These are phyloP conservation scores for Troides oblongomaculatus DNA, from an alignment of 2,888 invertebrate genomes.

Conservation along the genomic window DNA sequence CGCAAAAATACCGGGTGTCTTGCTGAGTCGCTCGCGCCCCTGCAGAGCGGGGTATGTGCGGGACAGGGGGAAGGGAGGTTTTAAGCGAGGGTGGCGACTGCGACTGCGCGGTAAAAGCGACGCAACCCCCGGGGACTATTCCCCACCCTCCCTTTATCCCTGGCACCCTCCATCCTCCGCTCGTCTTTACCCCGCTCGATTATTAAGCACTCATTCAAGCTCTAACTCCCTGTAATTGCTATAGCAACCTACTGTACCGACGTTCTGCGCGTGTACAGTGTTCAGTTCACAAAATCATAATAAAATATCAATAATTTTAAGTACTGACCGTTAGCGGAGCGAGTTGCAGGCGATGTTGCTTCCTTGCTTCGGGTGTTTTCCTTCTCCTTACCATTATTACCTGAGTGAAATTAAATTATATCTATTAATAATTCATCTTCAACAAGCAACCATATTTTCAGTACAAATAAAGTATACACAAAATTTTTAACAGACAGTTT, in stretches of 20 bases:
- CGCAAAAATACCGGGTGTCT: constrained; percentile 70
- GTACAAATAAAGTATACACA: too few species aligned
- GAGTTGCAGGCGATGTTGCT: constrained; percentile 84
- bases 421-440: neutral
- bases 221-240: constrained; percentile 53
- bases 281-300: constrained; percentile 6
- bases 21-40: constrained; percentile 51
- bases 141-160: constrained; percentile 37
- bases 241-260: constrained; percentile 45
- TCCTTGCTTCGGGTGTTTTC: constrained; percentile 84
- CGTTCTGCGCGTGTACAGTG: constrained; percentile 9
- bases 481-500: too few species aligned
- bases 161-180: constrained; percentile 41
- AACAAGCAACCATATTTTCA: neutral
- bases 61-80: constrained; percentile 35
- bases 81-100: constrained; percentile 46
- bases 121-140: constrained; percentile 34
- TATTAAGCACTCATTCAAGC: constrained; percentile 70
- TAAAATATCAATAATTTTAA: constrained; percentile 21
- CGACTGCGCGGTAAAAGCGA: constrained; percentile 53
- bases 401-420: constrained; percentile 75
- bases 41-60: constrained; percentile 49
- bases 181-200: constrained; percentile 50
- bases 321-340: constrained; percentile 82
- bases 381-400: constrained; percentile 85